A percentile compares a stretch with the other conserved stretches of the same genome.
Conservation (phyloP, 2,113 vertebrate genomes). For the Melanerpes aurifrons region DNA sequence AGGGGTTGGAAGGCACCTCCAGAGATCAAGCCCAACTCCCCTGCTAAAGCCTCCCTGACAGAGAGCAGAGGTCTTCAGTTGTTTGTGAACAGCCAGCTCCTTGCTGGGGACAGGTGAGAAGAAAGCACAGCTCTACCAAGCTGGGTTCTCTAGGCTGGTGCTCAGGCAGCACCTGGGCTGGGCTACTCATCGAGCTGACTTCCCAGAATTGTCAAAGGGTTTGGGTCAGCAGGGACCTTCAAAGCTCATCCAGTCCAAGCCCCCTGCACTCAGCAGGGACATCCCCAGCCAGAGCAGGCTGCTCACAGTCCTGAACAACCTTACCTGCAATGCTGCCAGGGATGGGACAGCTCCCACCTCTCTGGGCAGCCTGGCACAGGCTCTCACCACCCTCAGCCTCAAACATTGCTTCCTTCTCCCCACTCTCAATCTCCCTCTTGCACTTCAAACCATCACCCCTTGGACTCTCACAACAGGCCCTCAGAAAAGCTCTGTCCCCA, state of each 20-base stretch:
- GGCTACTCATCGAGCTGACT: not conserved
- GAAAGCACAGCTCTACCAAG: not conserved
- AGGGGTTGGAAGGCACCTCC: no score
- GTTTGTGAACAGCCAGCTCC: rapidly evolving
- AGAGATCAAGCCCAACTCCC: no score
- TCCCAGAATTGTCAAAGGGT: not conserved
- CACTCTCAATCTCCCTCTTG: not conserved
- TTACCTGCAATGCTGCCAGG: not conserved
- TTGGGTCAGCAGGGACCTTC: no score
- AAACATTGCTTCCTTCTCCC: not conserved
- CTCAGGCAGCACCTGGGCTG: not conserved
- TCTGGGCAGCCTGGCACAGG: no score
- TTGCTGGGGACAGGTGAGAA: not conserved
- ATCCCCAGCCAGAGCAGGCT: not conserved
- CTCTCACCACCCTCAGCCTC: no score
- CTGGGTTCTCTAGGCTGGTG: not conserved
- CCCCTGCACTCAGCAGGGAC: not conserved
- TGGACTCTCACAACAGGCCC: not conserved
- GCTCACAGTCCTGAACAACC: not conserved
- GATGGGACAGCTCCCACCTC: not conserved
- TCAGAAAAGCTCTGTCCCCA: not conserved
- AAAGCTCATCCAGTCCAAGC: no score
- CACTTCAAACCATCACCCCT: not conserved
- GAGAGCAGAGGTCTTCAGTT: not conserved
- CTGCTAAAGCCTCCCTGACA: no score